Percentiles rank a stretch among this genome's conserved stretches.
Evolutionary conservation across 2,888 invertebrate species (phyloP).

Genomic region (Chorisops tibialis): DNA sequence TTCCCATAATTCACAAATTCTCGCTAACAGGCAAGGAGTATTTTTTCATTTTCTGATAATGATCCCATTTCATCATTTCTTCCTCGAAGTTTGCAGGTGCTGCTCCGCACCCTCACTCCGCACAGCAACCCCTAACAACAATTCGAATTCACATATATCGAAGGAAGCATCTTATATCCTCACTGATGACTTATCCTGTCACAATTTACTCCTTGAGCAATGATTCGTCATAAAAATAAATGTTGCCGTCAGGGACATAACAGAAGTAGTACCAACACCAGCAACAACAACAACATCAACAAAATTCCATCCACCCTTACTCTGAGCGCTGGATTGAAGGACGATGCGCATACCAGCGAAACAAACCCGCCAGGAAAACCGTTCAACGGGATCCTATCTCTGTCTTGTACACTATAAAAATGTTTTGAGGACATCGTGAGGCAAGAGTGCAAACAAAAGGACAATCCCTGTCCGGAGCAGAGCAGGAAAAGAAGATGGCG

Average conservation of each 20-base stretch:
- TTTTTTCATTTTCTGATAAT: constrained; percentile 32
- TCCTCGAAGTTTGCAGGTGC: not conserved
- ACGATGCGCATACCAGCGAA: not conserved
- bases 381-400: not conserved
- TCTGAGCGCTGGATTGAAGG: not conserved
- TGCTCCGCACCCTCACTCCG: not conserved
- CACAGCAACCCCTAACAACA: constrained; percentile 2
- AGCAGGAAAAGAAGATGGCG: constrained; percentile 20
- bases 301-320: too few relatives aligned
- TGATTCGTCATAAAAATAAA: constrained; percentile 26
- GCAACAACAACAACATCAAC: not conserved
- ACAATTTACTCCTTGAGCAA: constrained; percentile 30
- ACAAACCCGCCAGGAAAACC: not conserved
- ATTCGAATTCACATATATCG: constrained; percentile 7
- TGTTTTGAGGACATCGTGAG: constrained; percentile 9
- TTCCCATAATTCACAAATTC: not conserved
- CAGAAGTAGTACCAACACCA: constrained; percentile 22
- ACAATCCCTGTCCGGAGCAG: constrained; percentile 18
- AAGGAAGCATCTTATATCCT: constrained; percentile 16
- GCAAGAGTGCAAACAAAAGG: constrained; percentile 25
- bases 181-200: constrained; percentile 32
- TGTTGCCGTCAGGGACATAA: constrained; percentile 12
- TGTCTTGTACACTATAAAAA: not conserved
- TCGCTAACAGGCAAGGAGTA: constrained; percentile 23
- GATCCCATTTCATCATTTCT: constrained; percentile 30